These are phyloP conservation scores for Manis javanica DNA, from an alignment of 2,797 vertebrate genomes.

Conservation along the genomic window DNA sequence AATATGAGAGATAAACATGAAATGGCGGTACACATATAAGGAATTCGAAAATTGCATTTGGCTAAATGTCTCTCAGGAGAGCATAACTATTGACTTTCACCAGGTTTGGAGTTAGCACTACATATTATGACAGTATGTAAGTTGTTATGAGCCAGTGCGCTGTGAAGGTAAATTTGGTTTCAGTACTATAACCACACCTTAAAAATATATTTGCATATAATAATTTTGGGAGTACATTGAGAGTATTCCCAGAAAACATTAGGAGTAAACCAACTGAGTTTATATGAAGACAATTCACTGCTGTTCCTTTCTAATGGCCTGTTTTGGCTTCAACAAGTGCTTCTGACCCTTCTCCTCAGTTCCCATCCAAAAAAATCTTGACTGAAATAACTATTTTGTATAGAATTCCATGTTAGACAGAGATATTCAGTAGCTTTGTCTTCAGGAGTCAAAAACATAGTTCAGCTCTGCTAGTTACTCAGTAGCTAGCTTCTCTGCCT, in stretches of 20 bases:
- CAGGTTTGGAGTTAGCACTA: too few species aligned
- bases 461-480: background rate
- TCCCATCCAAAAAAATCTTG: background rate
- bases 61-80: background rate
- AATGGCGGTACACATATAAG: background rate
- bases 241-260: background rate
- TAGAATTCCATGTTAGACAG: background rate
- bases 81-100: background rate
- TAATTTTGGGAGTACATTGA: background rate
- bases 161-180: background rate
- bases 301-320: background rate
- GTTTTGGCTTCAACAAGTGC: background rate
- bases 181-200: background rate
- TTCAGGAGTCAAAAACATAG: background rate
- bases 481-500: background rate
- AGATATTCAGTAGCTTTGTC: background rate
- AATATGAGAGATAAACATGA: background rate
- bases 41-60: background rate
- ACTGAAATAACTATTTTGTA: background rate
- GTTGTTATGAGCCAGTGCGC: background rate
- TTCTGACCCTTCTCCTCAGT: background rate
- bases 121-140: background rate
- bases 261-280: background rate
- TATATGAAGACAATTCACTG: background rate
- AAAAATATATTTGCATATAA: background rate